Conservation (phyloP, 2,797 vertebrate species). For the Botia kubotai region DNA sequence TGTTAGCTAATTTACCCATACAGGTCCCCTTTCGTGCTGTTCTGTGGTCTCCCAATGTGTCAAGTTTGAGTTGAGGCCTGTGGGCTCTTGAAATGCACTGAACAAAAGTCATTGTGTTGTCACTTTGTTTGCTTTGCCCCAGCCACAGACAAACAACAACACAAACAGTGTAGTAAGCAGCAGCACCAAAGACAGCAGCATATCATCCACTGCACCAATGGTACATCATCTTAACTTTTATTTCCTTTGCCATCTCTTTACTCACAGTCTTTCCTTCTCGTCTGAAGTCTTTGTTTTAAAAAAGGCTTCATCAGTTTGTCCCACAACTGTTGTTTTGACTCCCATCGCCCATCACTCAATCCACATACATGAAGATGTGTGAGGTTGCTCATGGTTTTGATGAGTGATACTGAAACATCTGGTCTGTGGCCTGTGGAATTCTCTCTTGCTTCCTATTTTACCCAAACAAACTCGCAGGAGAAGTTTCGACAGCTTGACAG, state of each 20-base stretch:
- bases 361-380: constrained; percentile 67
- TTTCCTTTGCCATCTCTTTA: constrained; percentile 75
- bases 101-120: constrained; percentile 66
- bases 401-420: constrained; percentile 58
- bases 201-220: constrained; percentile 98
- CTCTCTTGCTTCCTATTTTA: constrained; percentile 70
- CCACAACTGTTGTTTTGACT: constrained; percentile 63
- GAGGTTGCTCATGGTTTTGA: constrained; percentile 67
- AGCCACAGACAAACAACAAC: constrained; percentile 97
- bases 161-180: constrained; percentile 99
- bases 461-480: constrained; percentile 53
- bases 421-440: constrained; percentile 59
- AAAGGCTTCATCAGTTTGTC: constrained; percentile 58
- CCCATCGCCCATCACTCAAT: constrained; percentile 61
- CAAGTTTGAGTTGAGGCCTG: constrained; percentile 11
- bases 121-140: constrained; percentile 79
- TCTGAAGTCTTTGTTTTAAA: constrained; percentile 61
- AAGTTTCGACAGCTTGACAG: constrained; percentile 10
- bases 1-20: neutral
- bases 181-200: constrained; percentile 97
- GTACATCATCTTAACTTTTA: constrained; percentile 86
- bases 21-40: constrained; percentile 18
- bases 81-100: constrained; percentile 27
- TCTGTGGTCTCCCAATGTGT: neutral
- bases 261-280: constrained; percentile 58